Base-by-base conservation (phyloP, 2,113 vertebrate species). In the Caloenas nicobarica region DNA sequence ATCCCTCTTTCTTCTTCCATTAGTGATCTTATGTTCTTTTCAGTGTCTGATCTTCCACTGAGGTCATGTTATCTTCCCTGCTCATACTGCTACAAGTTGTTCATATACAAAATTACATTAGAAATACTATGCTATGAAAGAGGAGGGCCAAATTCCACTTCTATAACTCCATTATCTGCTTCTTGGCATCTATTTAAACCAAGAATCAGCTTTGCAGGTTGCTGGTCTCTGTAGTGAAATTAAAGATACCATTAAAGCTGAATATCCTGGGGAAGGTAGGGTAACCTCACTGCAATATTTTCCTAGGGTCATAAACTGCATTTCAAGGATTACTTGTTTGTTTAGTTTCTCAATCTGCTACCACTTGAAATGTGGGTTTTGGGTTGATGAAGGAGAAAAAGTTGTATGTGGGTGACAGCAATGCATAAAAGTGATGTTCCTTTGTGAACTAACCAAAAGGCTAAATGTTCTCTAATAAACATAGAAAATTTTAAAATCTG, bases 371-470 rank as follows among this genome's bases (percentile, higher is more conserved):
- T 73, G 24, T 58, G 19, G 29, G 26, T 88, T 91, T 72, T 50
- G 40, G 25, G 28, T 62, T 88, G 46, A 88, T 57, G n/a, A 82
- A 61, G 14, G 25, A n/a, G 69, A 60, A 46, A 36, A 64, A 17
- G 3, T 28, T 90, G 3, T 54, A 4, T 24, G 4, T 77, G 12
- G 11, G 12, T 86, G 50, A 88, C 56, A 90, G 72, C 64, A 89
- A 26, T 88, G 78, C 58, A 28, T 86, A 83, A 81, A 95, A 91
- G 81, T 54, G 33, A 65, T 38, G 61, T 11, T 50, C 7, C 31
- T 94, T 93, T 90, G 50, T 73, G 10, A 91, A 82, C 88, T 94
- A 90, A 91, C 28, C 21, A 15, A 65, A 91, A 86, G 46, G 24
- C 66, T 85, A 77, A 73, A 36, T 79, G 13, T 89, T 77, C 11